These are phyloP conservation scores for Mesochorus sp. DNA, from an alignment of 2,888 invertebrate genomes.

Conservation along the genomic window DNA sequence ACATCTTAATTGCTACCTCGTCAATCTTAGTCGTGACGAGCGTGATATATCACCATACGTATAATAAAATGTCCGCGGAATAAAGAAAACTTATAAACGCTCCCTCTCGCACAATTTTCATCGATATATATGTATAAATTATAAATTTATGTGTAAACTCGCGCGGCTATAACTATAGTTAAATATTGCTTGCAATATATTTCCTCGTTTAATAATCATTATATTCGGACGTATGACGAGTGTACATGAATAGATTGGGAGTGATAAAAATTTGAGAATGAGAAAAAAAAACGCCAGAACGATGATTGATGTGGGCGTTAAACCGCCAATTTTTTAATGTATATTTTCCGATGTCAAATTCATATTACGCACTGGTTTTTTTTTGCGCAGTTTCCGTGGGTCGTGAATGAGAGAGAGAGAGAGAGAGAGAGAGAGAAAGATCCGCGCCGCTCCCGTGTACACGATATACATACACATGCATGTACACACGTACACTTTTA, in stretches of 20 bases:
- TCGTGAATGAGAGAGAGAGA: neutral
- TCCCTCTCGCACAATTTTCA: too few species aligned
- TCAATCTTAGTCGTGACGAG: conserved; percentile 38
- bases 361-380: conserved; percentile 49
- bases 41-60: neutral
- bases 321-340: neutral
- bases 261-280: neutral
- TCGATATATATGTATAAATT: too few species aligned
- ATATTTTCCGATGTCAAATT: conserved; percentile 53
- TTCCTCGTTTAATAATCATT: too few species aligned
- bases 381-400: conserved; percentile 60
- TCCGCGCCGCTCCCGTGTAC: conserved; percentile 20
- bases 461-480: conserved; percentile 13
- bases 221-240: neutral
- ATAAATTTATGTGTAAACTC: too few species aligned
- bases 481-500: too few species aligned
- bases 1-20: conserved; percentile 45
- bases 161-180: too few species aligned
- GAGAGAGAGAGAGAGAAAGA: conserved; percentile 7
- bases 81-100: neutral
- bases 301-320: conserved; percentile 30
- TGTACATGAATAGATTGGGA: too few species aligned
- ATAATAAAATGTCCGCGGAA: neutral
- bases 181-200: too few species aligned
- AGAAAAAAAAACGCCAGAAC: neutral